phyloP scores from a whole-genome alignment of 2,888 invertebrate species.

The Mythimna ferrago region DNA sequence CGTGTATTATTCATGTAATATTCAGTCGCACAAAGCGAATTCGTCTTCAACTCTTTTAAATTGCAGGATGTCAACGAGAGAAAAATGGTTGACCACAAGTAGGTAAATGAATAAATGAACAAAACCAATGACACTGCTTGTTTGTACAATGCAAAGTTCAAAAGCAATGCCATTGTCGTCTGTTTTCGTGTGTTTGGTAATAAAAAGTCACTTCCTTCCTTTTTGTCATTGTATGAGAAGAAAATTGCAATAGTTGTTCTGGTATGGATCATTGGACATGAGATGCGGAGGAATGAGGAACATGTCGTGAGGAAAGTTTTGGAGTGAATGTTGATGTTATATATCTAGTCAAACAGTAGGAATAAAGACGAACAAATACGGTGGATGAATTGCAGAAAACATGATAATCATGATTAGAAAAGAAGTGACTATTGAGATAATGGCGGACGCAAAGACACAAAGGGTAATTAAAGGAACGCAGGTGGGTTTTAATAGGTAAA shows the following conservation, averaged over 20 bases:
- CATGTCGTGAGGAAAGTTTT: background rate
- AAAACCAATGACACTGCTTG: constrained; percentile 23
- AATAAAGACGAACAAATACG: background rate
- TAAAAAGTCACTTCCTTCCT: constrained; percentile 6
- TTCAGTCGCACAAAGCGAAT: constrained; percentile 45
- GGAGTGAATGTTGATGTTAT: background rate
- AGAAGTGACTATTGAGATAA: too few relatives aligned
- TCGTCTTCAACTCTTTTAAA: constrained; percentile 45
- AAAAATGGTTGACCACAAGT: constrained; percentile 29
- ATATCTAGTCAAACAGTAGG: too few relatives aligned
- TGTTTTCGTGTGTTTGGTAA: background rate
- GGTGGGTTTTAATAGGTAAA: too few relatives aligned
- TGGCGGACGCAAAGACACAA: too few relatives aligned
- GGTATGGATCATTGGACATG: background rate
- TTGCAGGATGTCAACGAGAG: constrained; percentile 42
- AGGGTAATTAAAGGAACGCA: too few relatives aligned
- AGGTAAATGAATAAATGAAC: constrained; percentile 31
- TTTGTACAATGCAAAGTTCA: constrained; percentile 40
- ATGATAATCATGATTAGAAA: too few relatives aligned
- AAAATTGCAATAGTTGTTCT: background rate
- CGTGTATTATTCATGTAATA: constrained; percentile 53
- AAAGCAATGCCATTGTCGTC: constrained; percentile 33
- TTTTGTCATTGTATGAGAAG: background rate
- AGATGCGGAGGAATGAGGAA: background rate
- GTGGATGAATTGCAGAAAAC: background rate